Percentiles rank a stretch among this genome's conserved stretches.
Conservation (phyloP, 2,888 invertebrate genomes). For the Fragum fragum region DNA sequence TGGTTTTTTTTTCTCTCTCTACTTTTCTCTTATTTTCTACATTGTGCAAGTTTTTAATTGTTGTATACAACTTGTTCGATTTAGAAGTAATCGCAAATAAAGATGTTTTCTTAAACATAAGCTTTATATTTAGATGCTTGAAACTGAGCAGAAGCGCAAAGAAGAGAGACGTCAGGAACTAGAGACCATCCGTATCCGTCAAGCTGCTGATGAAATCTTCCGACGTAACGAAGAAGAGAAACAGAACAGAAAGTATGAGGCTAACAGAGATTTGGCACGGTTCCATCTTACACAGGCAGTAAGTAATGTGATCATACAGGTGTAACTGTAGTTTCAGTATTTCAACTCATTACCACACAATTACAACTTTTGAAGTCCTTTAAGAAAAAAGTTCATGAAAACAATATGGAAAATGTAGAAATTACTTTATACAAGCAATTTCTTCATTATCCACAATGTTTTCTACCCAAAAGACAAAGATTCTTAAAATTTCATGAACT, state of each 20-base stretch:
- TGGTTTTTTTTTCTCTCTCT: background rate
- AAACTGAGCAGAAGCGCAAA: constrained; percentile 80
- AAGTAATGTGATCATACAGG: no score
- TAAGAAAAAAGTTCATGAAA: no score
- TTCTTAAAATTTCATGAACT: no score
- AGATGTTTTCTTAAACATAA: no score
- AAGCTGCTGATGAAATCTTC: constrained; percentile 85
- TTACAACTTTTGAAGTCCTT: no score
- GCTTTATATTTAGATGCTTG: constrained; percentile 72
- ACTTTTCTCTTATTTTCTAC: background rate
- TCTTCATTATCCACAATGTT: no score
- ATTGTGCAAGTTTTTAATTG: background rate
- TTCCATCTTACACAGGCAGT: constrained; percentile 83
- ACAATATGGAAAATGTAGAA: no score
- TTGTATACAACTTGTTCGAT: background rate
- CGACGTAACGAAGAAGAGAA: constrained; percentile 85
- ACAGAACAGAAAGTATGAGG: constrained; percentile 72
- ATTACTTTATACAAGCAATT: no score
- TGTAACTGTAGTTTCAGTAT: no score
- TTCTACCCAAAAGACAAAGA: no score
- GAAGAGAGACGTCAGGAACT: constrained; percentile 81
- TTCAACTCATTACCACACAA: no score
- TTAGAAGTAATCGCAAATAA: no score
- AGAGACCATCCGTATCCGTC: constrained; percentile 81
- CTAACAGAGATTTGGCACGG: constrained; percentile 73